Evolutionary conservation across 2,888 invertebrate species (phyloP).

Genomic region (Globia sparganii): DNA sequence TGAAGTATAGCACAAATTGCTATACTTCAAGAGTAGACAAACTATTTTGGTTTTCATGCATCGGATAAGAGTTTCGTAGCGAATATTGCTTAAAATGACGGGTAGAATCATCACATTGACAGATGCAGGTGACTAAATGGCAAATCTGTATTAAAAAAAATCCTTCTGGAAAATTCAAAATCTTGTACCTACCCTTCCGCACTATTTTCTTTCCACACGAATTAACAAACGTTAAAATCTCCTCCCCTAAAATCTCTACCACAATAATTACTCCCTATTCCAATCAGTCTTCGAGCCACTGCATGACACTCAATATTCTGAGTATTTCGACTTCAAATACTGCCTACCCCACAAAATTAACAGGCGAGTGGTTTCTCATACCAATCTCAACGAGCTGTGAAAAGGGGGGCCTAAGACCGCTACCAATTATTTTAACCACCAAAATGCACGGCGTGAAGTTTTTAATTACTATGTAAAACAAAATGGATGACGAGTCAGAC

Average conservation of each 20-base stretch:
- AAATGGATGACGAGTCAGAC: background rate
- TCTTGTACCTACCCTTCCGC: background rate
- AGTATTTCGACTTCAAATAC: slow-evolving; percentile 47
- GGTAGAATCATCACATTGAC: background rate
- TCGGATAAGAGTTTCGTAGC: background rate
- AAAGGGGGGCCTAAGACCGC: slow-evolving; percentile 26
- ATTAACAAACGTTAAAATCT: slow-evolving; percentile 9
- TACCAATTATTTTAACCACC: slow-evolving; percentile 45
- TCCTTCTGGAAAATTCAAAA: background rate
- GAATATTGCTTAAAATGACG: background rate
- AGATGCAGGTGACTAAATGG: background rate
- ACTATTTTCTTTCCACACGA: slow-evolving; percentile 8
- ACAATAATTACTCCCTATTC: slow-evolving; percentile 39
- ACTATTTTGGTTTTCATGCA: no score
- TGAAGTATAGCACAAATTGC: no score
- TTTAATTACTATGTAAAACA: slow-evolving; percentile 59
- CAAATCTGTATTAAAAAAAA: no score
- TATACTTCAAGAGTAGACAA: no score
- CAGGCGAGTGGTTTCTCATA: slow-evolving; percentile 43
- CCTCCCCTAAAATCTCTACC: slow-evolving; percentile 29
- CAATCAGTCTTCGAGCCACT: slow-evolving; percentile 31
- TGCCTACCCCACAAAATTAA: slow-evolving; percentile 49
- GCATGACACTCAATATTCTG: slow-evolving; percentile 30
- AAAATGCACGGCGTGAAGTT: slow-evolving; percentile 34
- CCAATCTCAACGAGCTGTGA: slow-evolving; percentile 22